Evolutionary conservation across 92 coral and sea anemone genomes (phyloP), one percentile per base, ranked within the genome.

Genomic region (Bergia puertoricense): DNA sequence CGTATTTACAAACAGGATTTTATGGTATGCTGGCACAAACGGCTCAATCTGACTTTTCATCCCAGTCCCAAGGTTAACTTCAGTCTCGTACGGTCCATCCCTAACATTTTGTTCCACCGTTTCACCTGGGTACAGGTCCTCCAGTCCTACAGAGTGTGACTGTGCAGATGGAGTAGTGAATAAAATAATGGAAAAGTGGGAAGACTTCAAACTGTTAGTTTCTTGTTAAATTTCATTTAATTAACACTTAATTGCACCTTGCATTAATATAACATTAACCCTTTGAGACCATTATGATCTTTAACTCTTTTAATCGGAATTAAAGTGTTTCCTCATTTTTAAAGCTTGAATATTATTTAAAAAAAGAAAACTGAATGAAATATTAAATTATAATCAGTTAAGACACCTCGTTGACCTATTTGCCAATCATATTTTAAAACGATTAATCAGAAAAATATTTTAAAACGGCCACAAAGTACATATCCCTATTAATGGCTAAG

Each of bases 181-280:
- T 95, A 93, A 93, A 90, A 90, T 93, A 79, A 86, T 95, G 98
- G 98, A 95, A 93, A 95, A 89, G 88, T 95, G 98, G 96, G 89
- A 95, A 92, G 93, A 90, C 82, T 88, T 95, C 92, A 93, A 95
- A 93, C 94, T 95, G 98, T 95, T 95, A 95, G 98, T 95, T 84
- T 84, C 87, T 37, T 44, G 79, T 84, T 84, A 84, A 84, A 71
- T 71, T 69, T 69, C 87, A 71, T 69, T 84, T 84, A 73, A 85
- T 62, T 82, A 76, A 76, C 73, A 75, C 30, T 59, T 86, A 78
- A 82, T 48, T 65, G 81, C 89, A 56, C 67, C 36, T 8, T 54
- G 59, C 78, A 42, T 41, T 82, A 20, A 71, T 45, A 86, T 8
- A 86, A 75, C 18, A 62, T 73, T 62, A 76, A 76, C 74, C 40